Evolutionary conservation across 1,140 invertebrate species (phyloP).

Genomic region (Macrobrachium rosenbergii): DNA sequence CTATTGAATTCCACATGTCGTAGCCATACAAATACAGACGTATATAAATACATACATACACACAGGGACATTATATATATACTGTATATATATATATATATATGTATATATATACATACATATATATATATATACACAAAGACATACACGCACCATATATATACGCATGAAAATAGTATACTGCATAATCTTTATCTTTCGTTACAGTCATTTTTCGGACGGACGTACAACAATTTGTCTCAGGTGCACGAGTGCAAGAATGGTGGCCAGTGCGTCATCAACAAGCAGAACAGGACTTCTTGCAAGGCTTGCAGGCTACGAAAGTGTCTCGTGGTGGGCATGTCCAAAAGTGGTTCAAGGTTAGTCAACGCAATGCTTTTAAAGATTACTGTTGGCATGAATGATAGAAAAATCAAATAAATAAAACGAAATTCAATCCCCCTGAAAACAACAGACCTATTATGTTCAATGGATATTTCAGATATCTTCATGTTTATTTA

Average conservation of each 20-base stretch:
- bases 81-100: constrained; percentile 21
- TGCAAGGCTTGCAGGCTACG: constrained; percentile 56
- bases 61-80: too few relatives aligned
- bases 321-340: constrained; percentile 57
- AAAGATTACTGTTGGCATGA: not conserved
- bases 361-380: not conserved
- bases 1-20: too few relatives aligned
- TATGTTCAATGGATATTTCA: too few relatives aligned
- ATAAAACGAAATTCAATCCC: not conserved
- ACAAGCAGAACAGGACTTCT: constrained; percentile 56
- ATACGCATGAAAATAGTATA: not conserved
- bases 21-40: not conserved
- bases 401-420: not conserved
- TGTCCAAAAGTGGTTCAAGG: constrained; percentile 55
- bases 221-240: constrained; percentile 59
- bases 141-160: not conserved
- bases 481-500: too few relatives aligned
- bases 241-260: constrained; percentile 59
- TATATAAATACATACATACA: constrained; percentile 16
- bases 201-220: constrained; percentile 49
- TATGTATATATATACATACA: not conserved
- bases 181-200: not conserved
- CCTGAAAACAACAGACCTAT: too few relatives aligned
- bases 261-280: constrained; percentile 52
- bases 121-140: constrained; percentile 9